Evolutionary conservation across 2,113 vertebrate genomes (phyloP).

Genomic region (Colistium nudipinnis): DNA sequence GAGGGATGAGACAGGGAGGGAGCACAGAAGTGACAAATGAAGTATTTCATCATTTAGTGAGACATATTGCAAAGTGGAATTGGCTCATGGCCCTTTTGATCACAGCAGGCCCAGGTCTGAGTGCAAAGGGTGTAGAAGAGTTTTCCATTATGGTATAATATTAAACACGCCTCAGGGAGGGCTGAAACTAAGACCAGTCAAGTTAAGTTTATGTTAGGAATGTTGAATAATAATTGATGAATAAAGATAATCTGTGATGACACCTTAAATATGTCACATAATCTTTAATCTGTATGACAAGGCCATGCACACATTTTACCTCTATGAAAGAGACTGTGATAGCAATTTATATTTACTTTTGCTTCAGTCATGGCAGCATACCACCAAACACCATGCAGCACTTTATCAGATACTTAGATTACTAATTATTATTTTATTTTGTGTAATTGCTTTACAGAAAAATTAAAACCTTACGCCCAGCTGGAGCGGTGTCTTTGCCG

Average conservation of each 20-base stretch:
- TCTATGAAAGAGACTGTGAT: background rate
- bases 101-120: constrained; percentile 31
- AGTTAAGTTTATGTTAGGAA: too few relatives aligned
- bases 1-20: background rate
- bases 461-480: constrained; percentile 24
- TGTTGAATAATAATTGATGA: too few relatives aligned
- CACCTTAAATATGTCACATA: background rate
- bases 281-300: background rate
- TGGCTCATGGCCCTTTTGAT: constrained; percentile 43
- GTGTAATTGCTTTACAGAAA: constrained; percentile 11
- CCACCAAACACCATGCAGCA: background rate
- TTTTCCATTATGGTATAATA: constrained; percentile 44
- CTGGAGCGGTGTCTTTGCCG: constrained; percentile 25
- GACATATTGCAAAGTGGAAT: constrained; percentile 35
- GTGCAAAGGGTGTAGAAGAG: background rate
- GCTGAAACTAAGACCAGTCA: too few relatives aligned
- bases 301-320: background rate
- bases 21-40: constrained; percentile 19
- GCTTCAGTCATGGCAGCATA: background rate
- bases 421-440: background rate
- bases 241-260: background rate
- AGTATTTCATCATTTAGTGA: constrained; percentile 59
- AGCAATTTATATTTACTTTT: background rate
- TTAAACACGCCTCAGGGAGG: constrained; percentile 23
- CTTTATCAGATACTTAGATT: background rate